A percentile compares a stretch with the other conserved stretches of the same genome.
phyloP scores from a whole-genome alignment of 2,113 vertebrate species.

The Tetraodon nigroviridis region DNA sequence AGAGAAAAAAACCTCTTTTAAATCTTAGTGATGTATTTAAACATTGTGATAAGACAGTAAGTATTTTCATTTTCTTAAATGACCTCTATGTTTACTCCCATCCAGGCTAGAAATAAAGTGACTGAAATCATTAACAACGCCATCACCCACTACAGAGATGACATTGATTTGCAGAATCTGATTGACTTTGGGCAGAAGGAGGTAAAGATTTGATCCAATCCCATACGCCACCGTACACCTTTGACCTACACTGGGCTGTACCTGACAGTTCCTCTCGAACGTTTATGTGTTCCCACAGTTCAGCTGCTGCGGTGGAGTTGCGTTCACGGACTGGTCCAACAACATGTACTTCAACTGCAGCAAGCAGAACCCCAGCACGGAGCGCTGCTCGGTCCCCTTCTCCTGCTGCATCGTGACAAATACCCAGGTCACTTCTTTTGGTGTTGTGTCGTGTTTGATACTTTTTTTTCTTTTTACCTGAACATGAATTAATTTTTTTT shows the following conservation, averaged over 20 bases:
- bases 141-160: constrained; percentile 86
- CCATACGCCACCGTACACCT: not conserved
- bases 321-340: constrained; percentile 85
- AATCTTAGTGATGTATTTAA: not conserved
- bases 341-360: constrained; percentile 91
- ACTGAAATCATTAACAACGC: constrained; percentile 80
- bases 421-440: constrained; percentile 62
- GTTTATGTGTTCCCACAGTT: constrained; percentile 70
- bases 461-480: not conserved
- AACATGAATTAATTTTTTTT: not conserved
- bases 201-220: constrained; percentile 56
- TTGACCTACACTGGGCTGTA: not conserved
- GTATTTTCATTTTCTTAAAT: not conserved
- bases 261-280: not conserved
- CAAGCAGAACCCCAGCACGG: constrained; percentile 76
- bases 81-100: constrained; percentile 8
- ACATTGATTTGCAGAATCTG: constrained; percentile 88
- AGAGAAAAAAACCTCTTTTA: not conserved
- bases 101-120: constrained; percentile 81
- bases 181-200: constrained; percentile 89
- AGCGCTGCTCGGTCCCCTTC: constrained; percentile 89
- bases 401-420: constrained; percentile 79
- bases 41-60: no score
- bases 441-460: not conserved
- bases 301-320: constrained; percentile 82